Percentiles rank a stretch among this genome's conserved stretches.
Evolutionary conservation across 2,797 vertebrate genomes (phyloP).

Genomic region (Manis pentadactyla): DNA sequence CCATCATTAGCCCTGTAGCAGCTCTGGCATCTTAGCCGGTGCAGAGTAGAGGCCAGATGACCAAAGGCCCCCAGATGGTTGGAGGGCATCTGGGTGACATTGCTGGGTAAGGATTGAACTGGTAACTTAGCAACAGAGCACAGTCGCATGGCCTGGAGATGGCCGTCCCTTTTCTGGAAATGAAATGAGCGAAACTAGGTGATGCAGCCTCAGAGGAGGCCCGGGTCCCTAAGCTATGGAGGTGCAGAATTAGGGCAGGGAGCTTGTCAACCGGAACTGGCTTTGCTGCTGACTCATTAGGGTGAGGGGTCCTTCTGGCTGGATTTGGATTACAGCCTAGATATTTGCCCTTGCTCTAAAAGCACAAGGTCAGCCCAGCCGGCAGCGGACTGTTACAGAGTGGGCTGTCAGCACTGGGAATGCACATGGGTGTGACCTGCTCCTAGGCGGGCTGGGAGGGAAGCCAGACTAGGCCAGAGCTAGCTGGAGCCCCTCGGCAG

Average conservation of each 20-base stretch:
- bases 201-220: not conserved
- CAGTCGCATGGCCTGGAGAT: not conserved
- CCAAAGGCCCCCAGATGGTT: not conserved
- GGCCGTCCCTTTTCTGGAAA: not conserved
- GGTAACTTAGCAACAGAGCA: not conserved
- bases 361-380: not conserved
- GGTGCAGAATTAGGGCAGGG: constrained; percentile 19
- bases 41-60: not conserved
- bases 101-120: not conserved
- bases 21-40: not conserved
- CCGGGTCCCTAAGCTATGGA: constrained; percentile 19
- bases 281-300: not conserved
- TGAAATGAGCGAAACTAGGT: not conserved
- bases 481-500: not conserved
- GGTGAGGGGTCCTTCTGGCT: not conserved
- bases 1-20: not conserved
- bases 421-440: not conserved
- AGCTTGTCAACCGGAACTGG: not conserved
- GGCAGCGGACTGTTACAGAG: not conserved
- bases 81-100: not conserved
- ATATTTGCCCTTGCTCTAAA: constrained; percentile 6
- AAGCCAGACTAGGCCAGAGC: not conserved
- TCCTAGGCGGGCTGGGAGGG: no score
- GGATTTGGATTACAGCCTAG: constrained; percentile 40
- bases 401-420: not conserved